These are phyloP conservation scores for Huso huso DNA, from an alignment of 2,797 vertebrate species.

Conservation along the genomic window DNA sequence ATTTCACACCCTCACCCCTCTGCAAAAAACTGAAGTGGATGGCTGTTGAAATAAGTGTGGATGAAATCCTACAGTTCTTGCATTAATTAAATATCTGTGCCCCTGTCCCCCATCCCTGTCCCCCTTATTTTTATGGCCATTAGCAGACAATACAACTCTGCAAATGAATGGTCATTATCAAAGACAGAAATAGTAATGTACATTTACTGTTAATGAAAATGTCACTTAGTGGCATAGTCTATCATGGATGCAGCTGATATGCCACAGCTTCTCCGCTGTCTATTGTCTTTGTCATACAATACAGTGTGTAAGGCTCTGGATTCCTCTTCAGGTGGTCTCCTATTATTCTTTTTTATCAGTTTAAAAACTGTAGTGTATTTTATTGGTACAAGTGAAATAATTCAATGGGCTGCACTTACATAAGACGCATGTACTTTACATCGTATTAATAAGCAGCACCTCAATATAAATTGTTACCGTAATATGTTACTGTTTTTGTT, in stretches of 20 bases:
- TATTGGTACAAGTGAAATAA: neutral
- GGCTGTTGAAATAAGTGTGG: constrained; percentile 48
- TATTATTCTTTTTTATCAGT: neutral
- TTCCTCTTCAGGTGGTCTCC: neutral
- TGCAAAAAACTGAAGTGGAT: constrained; percentile 53
- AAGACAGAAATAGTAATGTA: constrained; percentile 86
- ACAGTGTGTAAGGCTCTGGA: constrained; percentile 18
- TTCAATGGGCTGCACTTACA: constrained; percentile 5
- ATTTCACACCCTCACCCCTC: constrained; percentile 51
- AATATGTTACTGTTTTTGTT: no score
- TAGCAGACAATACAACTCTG: constrained; percentile 64
- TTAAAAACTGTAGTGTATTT: neutral
- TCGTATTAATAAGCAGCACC: no score
- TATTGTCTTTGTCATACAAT: constrained; percentile 38
- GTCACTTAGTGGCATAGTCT: constrained; percentile 76
- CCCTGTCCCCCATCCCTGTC: constrained; percentile 6
- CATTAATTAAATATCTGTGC: constrained; percentile 78
- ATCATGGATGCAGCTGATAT: constrained; percentile 68
- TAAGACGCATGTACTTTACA: constrained; percentile 3
- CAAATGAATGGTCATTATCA: constrained; percentile 79
- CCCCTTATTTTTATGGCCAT: constrained; percentile 70
- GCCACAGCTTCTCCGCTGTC: constrained; percentile 46
- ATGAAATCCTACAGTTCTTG: constrained; percentile 55
- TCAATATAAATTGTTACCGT: no score
- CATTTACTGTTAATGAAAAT: constrained; percentile 90